phyloP scores from a whole-genome alignment of 2,113 vertebrate genomes.

The Pelecanoides urinatrix region DNA sequence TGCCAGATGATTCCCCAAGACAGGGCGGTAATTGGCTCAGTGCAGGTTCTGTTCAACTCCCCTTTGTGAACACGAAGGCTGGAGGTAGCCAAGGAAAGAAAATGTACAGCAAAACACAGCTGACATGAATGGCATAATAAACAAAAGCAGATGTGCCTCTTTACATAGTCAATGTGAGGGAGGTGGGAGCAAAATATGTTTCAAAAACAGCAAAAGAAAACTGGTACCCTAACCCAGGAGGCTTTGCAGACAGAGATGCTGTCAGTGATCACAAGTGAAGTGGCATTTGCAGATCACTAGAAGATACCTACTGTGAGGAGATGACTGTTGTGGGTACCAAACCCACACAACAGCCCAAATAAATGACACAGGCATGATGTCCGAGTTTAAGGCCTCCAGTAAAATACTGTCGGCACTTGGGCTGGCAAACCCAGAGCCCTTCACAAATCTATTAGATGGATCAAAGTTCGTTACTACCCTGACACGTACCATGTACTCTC shows the following conservation, averaged over 20 bases:
- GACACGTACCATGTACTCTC: background rate
- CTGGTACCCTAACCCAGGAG: background rate
- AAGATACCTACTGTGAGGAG: background rate
- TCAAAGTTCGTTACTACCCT: background rate
- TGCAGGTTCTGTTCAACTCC: background rate
- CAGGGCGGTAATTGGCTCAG: background rate
- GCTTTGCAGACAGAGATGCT: background rate
- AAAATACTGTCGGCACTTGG: background rate
- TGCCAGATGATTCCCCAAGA: background rate
- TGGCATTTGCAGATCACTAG: background rate
- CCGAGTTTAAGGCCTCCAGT: background rate
- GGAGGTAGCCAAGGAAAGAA: background rate
- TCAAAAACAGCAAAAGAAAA: background rate
- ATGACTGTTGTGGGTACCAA: background rate
- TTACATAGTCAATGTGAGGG: background rate
- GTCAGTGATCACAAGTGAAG: background rate
- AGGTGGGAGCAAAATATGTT: background rate
- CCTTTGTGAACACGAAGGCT: background rate
- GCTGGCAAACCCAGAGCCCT: background rate
- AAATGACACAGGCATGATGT: background rate
- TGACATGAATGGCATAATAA: conserved; percentile 3
- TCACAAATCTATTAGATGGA: background rate
- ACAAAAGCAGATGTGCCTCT: conserved; percentile 28
- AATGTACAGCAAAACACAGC: conserved; percentile 5
- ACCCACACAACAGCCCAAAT: background rate